Evolutionary conservation across 2,888 invertebrate species (phyloP).

Genomic region (Mayetiola destructor): DNA sequence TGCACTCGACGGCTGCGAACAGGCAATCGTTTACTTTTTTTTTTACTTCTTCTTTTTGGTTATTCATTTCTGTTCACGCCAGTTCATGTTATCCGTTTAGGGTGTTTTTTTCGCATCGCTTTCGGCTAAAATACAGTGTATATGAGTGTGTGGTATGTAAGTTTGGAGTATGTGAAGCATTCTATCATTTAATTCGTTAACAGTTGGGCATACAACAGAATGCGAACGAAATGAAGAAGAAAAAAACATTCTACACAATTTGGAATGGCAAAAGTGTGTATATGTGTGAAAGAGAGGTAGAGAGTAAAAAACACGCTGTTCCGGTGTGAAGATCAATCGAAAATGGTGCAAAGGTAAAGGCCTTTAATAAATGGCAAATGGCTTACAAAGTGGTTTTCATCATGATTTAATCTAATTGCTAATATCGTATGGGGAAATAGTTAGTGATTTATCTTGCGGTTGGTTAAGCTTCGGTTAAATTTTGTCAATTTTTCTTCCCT

Average conservation of each 20-base stretch:
- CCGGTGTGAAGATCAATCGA: slow-evolving; percentile 10
- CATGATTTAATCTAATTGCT: slow-evolving; percentile 12
- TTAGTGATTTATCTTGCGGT: slow-evolving; percentile 10
- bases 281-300: neutral
- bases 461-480: slow-evolving; percentile 5
- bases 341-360: slow-evolving; percentile 7
- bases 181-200: no score
- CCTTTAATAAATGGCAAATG: slow-evolving; percentile 13
- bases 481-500: slow-evolving; percentile 3
- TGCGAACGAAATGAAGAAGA: no score
- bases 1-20: no score
- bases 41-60: neutral
- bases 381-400: slow-evolving; percentile 12
- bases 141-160: no score
- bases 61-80: no score
- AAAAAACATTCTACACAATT: no score
- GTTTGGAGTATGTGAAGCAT: no score
- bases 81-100: neutral
- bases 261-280: no score
- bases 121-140: no score
- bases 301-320: neutral
- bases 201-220: no score
- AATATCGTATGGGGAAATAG: slow-evolving; percentile 12
- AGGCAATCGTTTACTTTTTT: no score
- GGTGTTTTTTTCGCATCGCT: neutral